Conservation (phyloP, 2,113 vertebrate genomes). For the Pantherophis guttatus region DNA sequence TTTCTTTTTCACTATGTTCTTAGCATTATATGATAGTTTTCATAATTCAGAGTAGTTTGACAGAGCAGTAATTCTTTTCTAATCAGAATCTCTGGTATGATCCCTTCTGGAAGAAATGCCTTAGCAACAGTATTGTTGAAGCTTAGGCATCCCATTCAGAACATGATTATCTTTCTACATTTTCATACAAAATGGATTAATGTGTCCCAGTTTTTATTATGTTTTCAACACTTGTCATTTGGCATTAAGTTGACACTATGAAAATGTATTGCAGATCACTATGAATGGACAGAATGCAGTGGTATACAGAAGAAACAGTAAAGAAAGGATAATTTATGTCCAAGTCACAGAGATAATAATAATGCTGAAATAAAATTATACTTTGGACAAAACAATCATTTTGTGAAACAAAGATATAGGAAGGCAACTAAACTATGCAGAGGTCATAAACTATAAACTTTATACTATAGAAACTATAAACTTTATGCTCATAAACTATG, state of each 20-base stretch:
- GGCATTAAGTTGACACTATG: conserved; percentile 72
- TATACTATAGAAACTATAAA: too few species aligned
- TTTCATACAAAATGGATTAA: conserved; percentile 81
- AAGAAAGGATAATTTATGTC: conserved; percentile 65
- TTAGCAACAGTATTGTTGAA: conserved; percentile 66
- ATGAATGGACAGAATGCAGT: conserved; percentile 66
- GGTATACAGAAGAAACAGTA: conserved; percentile 56
- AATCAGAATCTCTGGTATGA: conserved; percentile 52
- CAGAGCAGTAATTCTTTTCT: conserved; percentile 55
- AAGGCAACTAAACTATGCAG: not conserved
- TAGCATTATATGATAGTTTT: not conserved
- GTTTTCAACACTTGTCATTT: conserved; percentile 77
- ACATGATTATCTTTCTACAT: conserved; percentile 77
- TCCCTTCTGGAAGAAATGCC: conserved; percentile 52
- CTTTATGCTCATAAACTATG: not conserved
- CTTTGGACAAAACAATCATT: conserved; percentile 52
- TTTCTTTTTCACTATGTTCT: conserved; percentile 20
- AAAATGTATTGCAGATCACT: conserved; percentile 69
- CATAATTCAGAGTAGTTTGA: conserved; percentile 45
- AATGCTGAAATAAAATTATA: conserved; percentile 50
- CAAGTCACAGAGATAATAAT: conserved; percentile 45
- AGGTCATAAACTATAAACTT: too few species aligned
- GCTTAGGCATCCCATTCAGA: conserved; percentile 60
- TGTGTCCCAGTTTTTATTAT: conserved; percentile 74
- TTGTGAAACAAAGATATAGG: conserved; percentile 13